These are phyloP conservation scores for Sebastes itinus DNA, from an alignment of 2,797 vertebrate species.

Conservation along the genomic window DNA sequence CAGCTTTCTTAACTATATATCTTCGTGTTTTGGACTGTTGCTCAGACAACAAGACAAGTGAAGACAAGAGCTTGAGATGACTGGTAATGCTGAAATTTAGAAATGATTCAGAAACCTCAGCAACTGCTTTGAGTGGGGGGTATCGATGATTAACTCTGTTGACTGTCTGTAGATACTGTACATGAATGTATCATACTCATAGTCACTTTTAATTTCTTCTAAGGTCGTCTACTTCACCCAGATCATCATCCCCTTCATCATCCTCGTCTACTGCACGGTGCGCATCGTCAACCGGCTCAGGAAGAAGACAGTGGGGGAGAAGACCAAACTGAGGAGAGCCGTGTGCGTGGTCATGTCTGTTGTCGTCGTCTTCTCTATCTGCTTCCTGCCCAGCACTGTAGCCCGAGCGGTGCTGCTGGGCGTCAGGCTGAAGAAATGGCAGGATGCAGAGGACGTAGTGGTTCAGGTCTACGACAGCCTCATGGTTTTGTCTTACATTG, in stretches of 20 bases:
- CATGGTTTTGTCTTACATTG: constrained; percentile 79
- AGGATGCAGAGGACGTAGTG: not conserved
- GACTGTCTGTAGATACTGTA: not conserved
- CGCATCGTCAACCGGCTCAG: constrained; percentile 66
- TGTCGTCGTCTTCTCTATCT: constrained; percentile 70
- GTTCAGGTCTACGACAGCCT: constrained; percentile 78
- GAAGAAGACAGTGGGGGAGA: constrained; percentile 65
- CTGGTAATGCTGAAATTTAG: not conserved
- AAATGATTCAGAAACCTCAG: not conserved
- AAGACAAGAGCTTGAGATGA: not conserved
- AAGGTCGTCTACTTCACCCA: constrained; percentile 69
- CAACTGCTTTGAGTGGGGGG: not conserved
- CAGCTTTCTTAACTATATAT: not conserved
- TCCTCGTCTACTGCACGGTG: constrained; percentile 75
- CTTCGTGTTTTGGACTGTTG: not conserved
- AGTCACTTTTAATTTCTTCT: not conserved
- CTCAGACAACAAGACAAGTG: not conserved
- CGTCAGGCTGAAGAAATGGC: not conserved
- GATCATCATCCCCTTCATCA: constrained; percentile 77
- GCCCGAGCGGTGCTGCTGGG: constrained; percentile 57
- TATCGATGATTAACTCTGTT: not conserved
- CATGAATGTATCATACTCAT: not conserved
- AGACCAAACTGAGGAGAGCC: constrained; percentile 67
- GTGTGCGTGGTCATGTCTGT: constrained; percentile 60
- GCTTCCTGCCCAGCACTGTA: constrained; percentile 76